These are phyloP conservation scores for Cephonodes hylas DNA, from an alignment of 2,888 invertebrate species.

Conservation along the genomic window DNA sequence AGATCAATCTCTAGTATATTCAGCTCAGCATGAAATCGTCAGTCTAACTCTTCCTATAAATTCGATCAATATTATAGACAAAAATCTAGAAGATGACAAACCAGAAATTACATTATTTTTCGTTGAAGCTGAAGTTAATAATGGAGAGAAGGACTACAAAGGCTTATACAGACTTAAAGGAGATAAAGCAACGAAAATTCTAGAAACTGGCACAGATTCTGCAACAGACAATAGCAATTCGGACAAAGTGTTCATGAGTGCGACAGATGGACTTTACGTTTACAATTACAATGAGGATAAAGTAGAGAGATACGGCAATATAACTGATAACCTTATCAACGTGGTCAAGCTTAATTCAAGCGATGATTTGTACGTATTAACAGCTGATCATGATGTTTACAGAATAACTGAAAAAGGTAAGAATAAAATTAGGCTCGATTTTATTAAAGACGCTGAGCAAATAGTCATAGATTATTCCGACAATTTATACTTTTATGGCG, in stretches of 20 bases:
- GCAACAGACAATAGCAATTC: conserved; percentile 35
- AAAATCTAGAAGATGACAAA: too few species aligned
- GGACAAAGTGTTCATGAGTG: conserved; percentile 34
- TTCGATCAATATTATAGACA: too few species aligned
- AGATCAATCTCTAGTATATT: too few species aligned
- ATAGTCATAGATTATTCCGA: conserved; percentile 52
- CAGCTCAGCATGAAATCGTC: too few species aligned
- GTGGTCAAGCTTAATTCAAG: conserved; percentile 46
- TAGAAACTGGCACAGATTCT: conserved; percentile 44
- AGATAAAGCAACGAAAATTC: conserved; percentile 33
- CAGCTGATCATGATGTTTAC: conserved; percentile 48
- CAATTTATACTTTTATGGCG: conserved; percentile 53
- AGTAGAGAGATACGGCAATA: conserved; percentile 32
- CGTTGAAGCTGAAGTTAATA: too few species aligned
- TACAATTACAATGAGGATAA: conserved; percentile 34
- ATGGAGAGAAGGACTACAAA: conserved; percentile 36
- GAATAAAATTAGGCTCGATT: conserved; percentile 44
- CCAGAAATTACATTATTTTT: too few species aligned
- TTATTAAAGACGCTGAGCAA: conserved; percentile 46
- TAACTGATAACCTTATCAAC: conserved; percentile 47
- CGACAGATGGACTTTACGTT: conserved; percentile 42
- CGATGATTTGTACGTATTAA: conserved; percentile 52
- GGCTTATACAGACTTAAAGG: conserved; percentile 42
- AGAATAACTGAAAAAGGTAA: conserved; percentile 56
- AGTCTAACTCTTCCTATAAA: too few species aligned